phyloP scores from a whole-genome alignment of 2,113 vertebrate species.

The Coregonus clupeaformis region DNA sequence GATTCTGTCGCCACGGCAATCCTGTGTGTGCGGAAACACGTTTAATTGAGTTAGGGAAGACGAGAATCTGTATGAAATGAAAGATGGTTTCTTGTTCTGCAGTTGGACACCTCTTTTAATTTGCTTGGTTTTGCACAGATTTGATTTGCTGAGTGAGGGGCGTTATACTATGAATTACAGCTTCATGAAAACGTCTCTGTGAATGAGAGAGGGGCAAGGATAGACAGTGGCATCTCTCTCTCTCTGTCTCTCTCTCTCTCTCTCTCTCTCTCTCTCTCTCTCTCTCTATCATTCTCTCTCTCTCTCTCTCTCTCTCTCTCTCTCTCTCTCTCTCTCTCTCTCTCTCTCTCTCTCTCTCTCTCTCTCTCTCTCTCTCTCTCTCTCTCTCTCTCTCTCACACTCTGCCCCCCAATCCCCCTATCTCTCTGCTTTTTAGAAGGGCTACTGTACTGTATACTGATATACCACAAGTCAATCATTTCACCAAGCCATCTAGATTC shows the following conservation, averaged over 20 bases:
- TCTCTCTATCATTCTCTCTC: background rate
- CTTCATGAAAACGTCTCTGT: background rate
- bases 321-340: background rate
- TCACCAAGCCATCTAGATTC: too few species aligned
- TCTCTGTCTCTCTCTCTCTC: too few species aligned
- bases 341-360: too few species aligned
- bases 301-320: background rate
- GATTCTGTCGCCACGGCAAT: background rate
- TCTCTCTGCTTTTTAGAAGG: background rate
- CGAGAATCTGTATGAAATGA: background rate
- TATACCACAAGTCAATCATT: too few species aligned
- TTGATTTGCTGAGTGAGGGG: background rate
- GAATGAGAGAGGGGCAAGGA: background rate
- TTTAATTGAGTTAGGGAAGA: conserved; percentile 18
- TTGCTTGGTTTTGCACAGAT: conserved; percentile 9
- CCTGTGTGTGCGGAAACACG: background rate
- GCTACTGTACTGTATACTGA: too few species aligned
- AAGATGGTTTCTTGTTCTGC: background rate
- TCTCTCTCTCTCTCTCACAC: background rate
- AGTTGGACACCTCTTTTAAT: background rate
- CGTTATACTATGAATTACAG: background rate
- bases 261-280: too few species aligned
- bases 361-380: background rate
- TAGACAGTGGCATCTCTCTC: background rate
- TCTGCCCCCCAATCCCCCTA: background rate